phyloP scores from a whole-genome alignment of 2,113 vertebrate species.

The Hippocampus mohnikei region DNA sequence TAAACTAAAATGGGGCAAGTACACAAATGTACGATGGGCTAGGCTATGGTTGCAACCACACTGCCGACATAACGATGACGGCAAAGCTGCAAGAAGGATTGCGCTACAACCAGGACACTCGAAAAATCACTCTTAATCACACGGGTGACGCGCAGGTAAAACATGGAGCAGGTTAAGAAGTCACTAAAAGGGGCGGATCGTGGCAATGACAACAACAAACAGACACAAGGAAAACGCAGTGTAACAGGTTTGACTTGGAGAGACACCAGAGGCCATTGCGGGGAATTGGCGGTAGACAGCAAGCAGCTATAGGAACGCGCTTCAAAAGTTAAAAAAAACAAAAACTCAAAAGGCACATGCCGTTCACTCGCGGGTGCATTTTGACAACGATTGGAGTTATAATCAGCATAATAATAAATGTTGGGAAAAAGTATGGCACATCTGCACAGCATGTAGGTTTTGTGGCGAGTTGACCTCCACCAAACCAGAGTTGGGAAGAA shows the following conservation, averaged over 20 bases:
- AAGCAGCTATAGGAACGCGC: no score
- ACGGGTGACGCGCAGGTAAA: not conserved
- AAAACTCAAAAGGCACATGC: no score
- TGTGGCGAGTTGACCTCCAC: no score
- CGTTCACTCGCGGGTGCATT: no score
- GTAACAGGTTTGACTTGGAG: not conserved
- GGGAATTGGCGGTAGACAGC: no score
- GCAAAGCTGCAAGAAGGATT: not conserved
- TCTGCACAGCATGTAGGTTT: no score
- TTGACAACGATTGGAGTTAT: no score
- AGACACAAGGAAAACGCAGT: not conserved
- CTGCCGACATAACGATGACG: not conserved
- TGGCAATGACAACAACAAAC: not conserved
- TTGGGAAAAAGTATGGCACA: no score
- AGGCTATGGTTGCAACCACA: not conserved
- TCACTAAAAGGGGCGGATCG: not conserved
- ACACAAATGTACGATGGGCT: not conserved
- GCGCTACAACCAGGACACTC: not conserved
- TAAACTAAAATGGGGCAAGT: not conserved
- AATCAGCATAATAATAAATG: no score
- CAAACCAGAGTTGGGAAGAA: no score
- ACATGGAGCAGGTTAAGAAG: not conserved
- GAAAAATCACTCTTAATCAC: not conserved
- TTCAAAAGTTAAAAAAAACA: no score
- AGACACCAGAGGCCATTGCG: not conserved